Base-by-base conservation (phyloP, 2,888 invertebrate species). In the Drosophila putrida region DNA sequence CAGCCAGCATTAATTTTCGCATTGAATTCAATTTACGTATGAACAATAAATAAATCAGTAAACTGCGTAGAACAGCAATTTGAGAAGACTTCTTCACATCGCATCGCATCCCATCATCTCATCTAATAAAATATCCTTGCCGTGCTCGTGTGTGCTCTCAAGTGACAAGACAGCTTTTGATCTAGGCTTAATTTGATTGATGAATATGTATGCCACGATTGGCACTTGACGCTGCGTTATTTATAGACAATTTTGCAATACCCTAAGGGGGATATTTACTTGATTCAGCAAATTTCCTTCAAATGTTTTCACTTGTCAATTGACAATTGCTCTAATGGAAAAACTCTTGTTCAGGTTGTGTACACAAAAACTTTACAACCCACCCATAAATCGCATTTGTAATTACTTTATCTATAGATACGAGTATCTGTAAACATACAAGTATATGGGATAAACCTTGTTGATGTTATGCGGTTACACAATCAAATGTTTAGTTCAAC, bases 121-220 rank as follows among this genome's bases (percentile, higher is more conserved):
- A 39, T 43, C 9, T 33, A 41, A 51, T 35, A 6, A 55, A 73
- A 61, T 68, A 73, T 73, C 73, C 73, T 67, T 8, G 15, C 35
- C 4, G 6, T 31, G 28, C 38, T 27, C 27, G 43, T 55, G 57
- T 63, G 63, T 57, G 50, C 46, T 44, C 61, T 71, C 61, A 51
- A 71, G 62, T 67, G 75, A 49, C 51, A 59, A 54, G 61, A 39
- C 41, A 28, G 65, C 62, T 71, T 36, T 78, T 77, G 78, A 72
- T 68, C 68, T 76, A 64, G 33, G 44, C 46, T 67, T 68, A 57
- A 76, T 83, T 81, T 83, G 82, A 83, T 87, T 83, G 87, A 86
- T 83, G 74, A 75, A 71, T 27, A 47, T 58, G 59, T 58, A 49
- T 44, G 36, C 54, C 25, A 49, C 33, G 60, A 65, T 73, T 75